Conservation (phyloP, 2,888 invertebrate genomes). For the Alitta virens region DNA sequence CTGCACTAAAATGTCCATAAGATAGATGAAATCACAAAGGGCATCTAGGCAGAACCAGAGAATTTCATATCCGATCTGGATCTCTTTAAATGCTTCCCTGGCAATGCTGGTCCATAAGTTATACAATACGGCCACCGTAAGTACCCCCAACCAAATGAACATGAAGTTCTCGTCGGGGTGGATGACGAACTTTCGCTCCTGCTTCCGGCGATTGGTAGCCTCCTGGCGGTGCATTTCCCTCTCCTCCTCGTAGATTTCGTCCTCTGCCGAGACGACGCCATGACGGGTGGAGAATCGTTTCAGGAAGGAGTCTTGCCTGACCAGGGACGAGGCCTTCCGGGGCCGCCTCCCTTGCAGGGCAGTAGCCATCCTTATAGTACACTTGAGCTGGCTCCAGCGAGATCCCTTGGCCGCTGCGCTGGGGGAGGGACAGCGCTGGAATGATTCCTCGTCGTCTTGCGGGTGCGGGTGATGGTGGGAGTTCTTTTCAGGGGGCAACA, state of each 20-base stretch:
- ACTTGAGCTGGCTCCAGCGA: slow-evolving; percentile 87
- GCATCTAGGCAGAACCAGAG: slow-evolving; percentile 64
- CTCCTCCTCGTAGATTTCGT: slow-evolving; percentile 46
- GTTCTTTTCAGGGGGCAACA: too few relatives aligned
- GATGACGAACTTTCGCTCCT: slow-evolving; percentile 63
- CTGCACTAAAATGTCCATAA: slow-evolving; percentile 85
- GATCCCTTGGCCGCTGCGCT: neutral
- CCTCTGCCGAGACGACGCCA: slow-evolving; percentile 77
- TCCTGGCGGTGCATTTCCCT: neutral
- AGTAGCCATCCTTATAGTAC: slow-evolving; percentile 63
- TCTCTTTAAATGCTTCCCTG: slow-evolving; percentile 88
- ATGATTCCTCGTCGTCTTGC: too few relatives aligned
- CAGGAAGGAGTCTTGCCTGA: slow-evolving; percentile 65
- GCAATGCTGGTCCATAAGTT: slow-evolving; percentile 95
- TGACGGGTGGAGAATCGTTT: slow-evolving; percentile 91
- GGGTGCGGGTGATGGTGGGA: too few relatives aligned
- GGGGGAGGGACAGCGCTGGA: too few relatives aligned
- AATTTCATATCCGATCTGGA: slow-evolving; percentile 61
- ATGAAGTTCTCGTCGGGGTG: slow-evolving; percentile 95
- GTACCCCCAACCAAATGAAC: slow-evolving; percentile 90
- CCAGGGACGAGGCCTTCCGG: slow-evolving; percentile 29
- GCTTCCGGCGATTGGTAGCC: neutral
- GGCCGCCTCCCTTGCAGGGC: slow-evolving; percentile 26
- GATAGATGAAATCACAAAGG: slow-evolving; percentile 81
- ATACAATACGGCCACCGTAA: slow-evolving; percentile 86